phyloP scores from a whole-genome alignment of 2,888 invertebrate species.

The Plebejus argus region DNA sequence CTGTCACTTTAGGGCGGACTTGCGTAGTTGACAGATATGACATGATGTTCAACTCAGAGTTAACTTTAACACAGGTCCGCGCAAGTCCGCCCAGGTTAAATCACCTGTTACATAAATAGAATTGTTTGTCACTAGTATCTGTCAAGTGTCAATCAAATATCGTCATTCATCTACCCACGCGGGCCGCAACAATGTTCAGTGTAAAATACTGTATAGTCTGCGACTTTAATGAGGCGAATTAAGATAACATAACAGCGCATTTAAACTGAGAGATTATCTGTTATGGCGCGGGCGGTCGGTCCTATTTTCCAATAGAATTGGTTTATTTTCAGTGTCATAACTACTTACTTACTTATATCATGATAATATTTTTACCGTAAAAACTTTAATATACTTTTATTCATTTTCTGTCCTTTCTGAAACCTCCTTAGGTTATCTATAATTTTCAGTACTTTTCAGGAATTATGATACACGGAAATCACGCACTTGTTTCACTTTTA shows the following conservation, averaged over 20 bases:
- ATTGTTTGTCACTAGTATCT: neutral
- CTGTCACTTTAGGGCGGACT: neutral
- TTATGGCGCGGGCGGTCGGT: conserved; percentile 36
- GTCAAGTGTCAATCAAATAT: conserved; percentile 14
- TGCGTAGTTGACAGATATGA: no score
- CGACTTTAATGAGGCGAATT: conserved; percentile 71
- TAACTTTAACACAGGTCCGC: no score
- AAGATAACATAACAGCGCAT: conserved; percentile 62
- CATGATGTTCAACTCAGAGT: no score
- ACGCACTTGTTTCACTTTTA: neutral
- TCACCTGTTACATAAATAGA: neutral
- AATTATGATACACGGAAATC: neutral
- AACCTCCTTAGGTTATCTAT: neutral
- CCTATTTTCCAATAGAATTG: neutral
- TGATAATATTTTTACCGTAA: neutral
- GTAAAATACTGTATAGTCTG: conserved; percentile 75
- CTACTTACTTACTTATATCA: no score
- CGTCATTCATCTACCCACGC: conserved; percentile 60
- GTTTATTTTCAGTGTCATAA: neutral
- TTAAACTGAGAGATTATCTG: conserved; percentile 54
- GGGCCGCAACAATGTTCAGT: conserved; percentile 60
- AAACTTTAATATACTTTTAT: no score
- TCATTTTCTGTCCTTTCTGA: no score
- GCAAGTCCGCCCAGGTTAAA: no score
- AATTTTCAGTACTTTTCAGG: neutral